Evolutionary conservation across 2,113 vertebrate genomes (phyloP).

Genomic region (Nycticorax nycticorax): DNA sequence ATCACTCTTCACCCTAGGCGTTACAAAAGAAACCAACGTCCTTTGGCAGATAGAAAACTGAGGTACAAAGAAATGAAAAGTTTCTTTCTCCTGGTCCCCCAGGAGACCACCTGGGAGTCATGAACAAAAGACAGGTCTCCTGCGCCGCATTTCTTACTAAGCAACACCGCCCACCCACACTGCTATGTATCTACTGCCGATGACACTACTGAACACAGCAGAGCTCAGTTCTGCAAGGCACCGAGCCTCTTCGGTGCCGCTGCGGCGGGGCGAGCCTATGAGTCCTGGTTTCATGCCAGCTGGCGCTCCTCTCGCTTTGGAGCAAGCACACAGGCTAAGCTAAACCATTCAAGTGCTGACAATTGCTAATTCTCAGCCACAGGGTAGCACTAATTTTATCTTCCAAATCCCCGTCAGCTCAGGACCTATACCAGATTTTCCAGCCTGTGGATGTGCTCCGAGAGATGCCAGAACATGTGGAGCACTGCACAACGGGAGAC

Average conservation of each 20-base stretch:
- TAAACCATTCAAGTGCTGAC: background rate
- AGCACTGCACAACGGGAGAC: background rate
- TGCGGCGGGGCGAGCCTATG: accelerated
- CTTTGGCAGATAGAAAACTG: background rate
- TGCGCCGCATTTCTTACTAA: background rate
- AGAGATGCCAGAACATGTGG: background rate
- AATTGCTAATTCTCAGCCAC: background rate
- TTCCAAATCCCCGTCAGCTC: background rate
- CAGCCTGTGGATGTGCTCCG: background rate
- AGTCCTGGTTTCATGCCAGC: background rate
- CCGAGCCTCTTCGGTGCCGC: background rate
- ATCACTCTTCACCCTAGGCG: background rate
- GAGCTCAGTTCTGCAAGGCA: background rate
- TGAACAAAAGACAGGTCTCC: background rate
- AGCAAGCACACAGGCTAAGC: background rate
- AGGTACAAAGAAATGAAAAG: background rate
- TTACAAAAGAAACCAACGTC: background rate
- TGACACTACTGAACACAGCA: background rate
- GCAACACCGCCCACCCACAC: background rate
- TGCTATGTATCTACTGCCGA: background rate
- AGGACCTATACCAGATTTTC: background rate
- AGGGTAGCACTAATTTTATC: background rate
- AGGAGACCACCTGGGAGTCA: background rate
- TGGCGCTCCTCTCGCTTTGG: background rate
- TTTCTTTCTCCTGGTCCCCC: background rate